Evolutionary conservation across 2,797 vertebrate species (phyloP).

Genomic region (Enteromius paludinosus): DNA sequence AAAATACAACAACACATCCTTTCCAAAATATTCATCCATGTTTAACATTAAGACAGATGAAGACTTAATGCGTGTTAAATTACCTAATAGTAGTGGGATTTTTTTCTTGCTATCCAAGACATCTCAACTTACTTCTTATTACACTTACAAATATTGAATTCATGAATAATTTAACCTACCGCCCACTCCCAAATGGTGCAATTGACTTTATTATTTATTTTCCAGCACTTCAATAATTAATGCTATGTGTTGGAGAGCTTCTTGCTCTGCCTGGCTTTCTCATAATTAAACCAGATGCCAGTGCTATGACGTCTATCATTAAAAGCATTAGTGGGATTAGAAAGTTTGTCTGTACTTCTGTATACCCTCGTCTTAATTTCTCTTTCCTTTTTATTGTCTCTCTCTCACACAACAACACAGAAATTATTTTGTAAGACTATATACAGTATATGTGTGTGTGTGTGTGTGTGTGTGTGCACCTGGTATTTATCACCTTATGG

Average conservation of each 20-base stretch:
- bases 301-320: constrained; percentile 71
- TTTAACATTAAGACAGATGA: constrained; percentile 46
- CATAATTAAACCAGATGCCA: constrained; percentile 75
- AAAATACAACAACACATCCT: background rate
- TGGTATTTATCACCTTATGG: no score
- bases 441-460: no score
- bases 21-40: constrained; percentile 10
- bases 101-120: constrained; percentile 51
- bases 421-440: no score
- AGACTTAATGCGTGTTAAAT: constrained; percentile 65
- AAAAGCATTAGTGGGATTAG: constrained; percentile 69
- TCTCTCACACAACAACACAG: background rate
- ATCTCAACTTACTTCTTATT: constrained; percentile 72
- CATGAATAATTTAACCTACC: constrained; percentile 80
- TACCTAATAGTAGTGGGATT: constrained; percentile 61
- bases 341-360: constrained; percentile 50
- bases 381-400: constrained; percentile 4
- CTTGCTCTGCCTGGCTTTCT: constrained; percentile 71
- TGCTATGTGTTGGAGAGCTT: constrained; percentile 72
- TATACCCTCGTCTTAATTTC: constrained; percentile 6
- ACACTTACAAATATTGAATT: constrained; percentile 80
- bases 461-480: no score
- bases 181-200: constrained; percentile 75
- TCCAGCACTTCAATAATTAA: constrained; percentile 78
- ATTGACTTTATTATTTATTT: constrained; percentile 79